A percentile compares a stretch with the other conserved stretches of the same genome.
phyloP scores from a whole-genome alignment of 1,140 invertebrate genomes.

The Argopecten irradians region DNA sequence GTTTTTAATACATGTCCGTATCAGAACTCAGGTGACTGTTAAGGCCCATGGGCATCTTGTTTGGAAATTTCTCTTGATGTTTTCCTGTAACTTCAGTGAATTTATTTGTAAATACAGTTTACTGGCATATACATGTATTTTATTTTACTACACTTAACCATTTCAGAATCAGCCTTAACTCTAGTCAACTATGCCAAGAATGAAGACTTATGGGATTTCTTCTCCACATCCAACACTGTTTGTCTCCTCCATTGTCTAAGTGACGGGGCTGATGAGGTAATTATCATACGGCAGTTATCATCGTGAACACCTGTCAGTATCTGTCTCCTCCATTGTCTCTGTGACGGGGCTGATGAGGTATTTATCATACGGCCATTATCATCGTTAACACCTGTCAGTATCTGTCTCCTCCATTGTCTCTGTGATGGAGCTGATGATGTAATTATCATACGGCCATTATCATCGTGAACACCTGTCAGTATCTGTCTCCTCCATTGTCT shows the following conservation, averaged over 20 bases:
- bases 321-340: slow-evolving; percentile 56
- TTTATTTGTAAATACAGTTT: too few relatives aligned
- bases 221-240: slow-evolving; percentile 40
- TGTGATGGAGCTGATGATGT: slow-evolving; percentile 75
- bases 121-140: too few relatives aligned
- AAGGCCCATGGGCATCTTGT: too few relatives aligned
- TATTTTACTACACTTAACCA: too few relatives aligned
- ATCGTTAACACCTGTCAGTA: too few relatives aligned
- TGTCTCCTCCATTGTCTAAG: slow-evolving; percentile 62
- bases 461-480: too few relatives aligned
- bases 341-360: slow-evolving; percentile 75
- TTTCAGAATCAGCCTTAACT: slow-evolving; percentile 54
- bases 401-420: slow-evolving; percentile 56
- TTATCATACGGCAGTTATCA: not conserved
- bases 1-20: too few relatives aligned
- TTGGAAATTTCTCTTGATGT: too few relatives aligned
- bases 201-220: slow-evolving; percentile 64
- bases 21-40: too few relatives aligned
- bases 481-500: slow-evolving; percentile 56
- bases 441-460: slow-evolving; percentile 24
- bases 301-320: too few relatives aligned
- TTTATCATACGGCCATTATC: slow-evolving; percentile 16
- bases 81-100: not conserved
- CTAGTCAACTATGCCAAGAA: slow-evolving; percentile 59
- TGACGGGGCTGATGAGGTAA: slow-evolving; percentile 75